These are phyloP conservation scores for human (Homo sapiens) DNA, from an alignment of 2,113 vertebrate genomes.

Conservation along the genomic window GRCh38 chr4:159096501-159097000, in stretches of 20 bases:
- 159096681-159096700: constrained; percentile 48
- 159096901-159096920: not conserved
- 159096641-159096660: constrained; percentile 57
- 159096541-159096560: constrained; percentile 51
- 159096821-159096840: constrained; percentile 36
- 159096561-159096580: constrained; percentile 66
- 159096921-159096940: constrained; percentile 24
- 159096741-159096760: constrained; percentile 12
- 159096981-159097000: not conserved
- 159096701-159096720: constrained; percentile 50
- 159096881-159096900: not conserved
- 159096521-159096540: constrained; percentile 40
- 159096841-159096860: not conserved
- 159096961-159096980: not conserved
- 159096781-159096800: not conserved
- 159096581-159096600: constrained; percentile 38
- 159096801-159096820: constrained; percentile 30
- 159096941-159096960: constrained; percentile 15
- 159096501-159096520: not conserved
- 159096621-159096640: constrained; percentile 6
- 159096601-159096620: constrained; percentile 58
- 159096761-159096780: not conserved
- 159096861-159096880: not conserved
- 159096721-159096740: not conserved
- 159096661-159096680: constrained; percentile 67